Conservation (phyloP, 2,113 vertebrate genomes). For the Rhinolophus ferrumequinum region DNA sequence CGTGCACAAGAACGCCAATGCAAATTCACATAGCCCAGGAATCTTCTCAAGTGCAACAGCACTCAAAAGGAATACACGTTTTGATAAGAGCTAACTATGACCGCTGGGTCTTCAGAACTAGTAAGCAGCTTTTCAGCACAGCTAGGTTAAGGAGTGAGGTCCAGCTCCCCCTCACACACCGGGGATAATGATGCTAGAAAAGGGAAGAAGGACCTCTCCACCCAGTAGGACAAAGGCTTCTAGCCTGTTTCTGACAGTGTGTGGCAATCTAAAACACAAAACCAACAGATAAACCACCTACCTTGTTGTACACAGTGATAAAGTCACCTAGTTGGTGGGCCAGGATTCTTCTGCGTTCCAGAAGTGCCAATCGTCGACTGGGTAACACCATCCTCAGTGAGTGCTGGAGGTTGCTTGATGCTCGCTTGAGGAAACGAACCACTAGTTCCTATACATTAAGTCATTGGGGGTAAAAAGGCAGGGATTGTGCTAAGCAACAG, state of each 20-base stretch:
- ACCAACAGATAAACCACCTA: slow-evolving; percentile 66
- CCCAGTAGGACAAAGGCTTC: not conserved
- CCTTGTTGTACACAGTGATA: slow-evolving; percentile 93
- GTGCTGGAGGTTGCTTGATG: slow-evolving; percentile 93
- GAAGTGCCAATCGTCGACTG: slow-evolving; percentile 87
- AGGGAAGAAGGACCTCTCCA: not conserved
- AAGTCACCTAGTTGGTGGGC: slow-evolving; percentile 94
- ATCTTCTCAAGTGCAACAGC: not conserved
- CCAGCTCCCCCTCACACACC: not conserved
- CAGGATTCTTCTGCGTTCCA: slow-evolving; percentile 91
- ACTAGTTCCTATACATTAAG: slow-evolving; percentile 91
- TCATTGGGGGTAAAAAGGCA: not conserved
- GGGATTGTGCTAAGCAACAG: not conserved
- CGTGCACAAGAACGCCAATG: not conserved
- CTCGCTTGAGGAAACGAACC: slow-evolving; percentile 93
- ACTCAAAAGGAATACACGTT: not conserved
- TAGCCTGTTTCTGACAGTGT: not conserved
- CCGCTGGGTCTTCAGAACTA: slow-evolving; percentile 1
- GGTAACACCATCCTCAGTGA: slow-evolving; percentile 91
- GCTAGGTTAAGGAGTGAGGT: not conserved
- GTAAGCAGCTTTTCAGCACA: not conserved
- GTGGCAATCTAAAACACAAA: not conserved
- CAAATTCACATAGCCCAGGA: not conserved
- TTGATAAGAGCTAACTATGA: not conserved
- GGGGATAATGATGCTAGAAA: not conserved